Base-by-base conservation (phyloP, 2,888 invertebrate genomes). In the Nebria salina region DNA sequence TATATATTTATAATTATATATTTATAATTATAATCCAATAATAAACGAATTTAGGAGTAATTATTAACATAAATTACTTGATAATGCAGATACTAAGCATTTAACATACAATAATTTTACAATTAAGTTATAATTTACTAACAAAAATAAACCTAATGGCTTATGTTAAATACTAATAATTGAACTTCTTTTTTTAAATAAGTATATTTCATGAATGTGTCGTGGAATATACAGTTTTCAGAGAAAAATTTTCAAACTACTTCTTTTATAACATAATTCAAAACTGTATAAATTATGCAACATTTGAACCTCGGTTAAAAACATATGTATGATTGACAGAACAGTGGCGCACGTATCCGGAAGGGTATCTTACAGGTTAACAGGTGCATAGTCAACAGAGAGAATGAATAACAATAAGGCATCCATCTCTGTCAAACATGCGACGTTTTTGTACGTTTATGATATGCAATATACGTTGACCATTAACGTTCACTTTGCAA, bases 291-390 rank as follows among this genome's bases (percentile, higher is more conserved):
- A 20, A 20, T 20, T 20, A 20, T 20, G 20, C 20, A 20, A 20
- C 20, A 20, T 20, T 20, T 20, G 20, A 20, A 20, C 20, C 20
- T 20, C 20, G 34, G 34, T 34, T 34, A 34, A 5, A 13, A 54
- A 13, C 54, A 54, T 11, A 54, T 54, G 54, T 13, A 54, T 54
- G 54, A 54, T 8, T 54, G 54, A 54, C 54, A 54, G 54, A 54
- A 54, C 54, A 54, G 54, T 54, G 54, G 54, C 54, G 54, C 54
- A 54, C 54, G 54, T 54, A 54, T 54, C 54, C 54, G 54, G 54
- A 54, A 54, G 54, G 54, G 43, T 9, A 43, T 43, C 43, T 43
- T 43, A 43, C 7, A 43, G 54, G 54, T 54, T 54, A 54, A 7
- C 54, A 54, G 54, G 7, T 54, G 54, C 7, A 54, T 11, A 11